Evolutionary conservation across 2,888 invertebrate genomes (phyloP).

Genomic region (Hydrotaea diabolus): DNA sequence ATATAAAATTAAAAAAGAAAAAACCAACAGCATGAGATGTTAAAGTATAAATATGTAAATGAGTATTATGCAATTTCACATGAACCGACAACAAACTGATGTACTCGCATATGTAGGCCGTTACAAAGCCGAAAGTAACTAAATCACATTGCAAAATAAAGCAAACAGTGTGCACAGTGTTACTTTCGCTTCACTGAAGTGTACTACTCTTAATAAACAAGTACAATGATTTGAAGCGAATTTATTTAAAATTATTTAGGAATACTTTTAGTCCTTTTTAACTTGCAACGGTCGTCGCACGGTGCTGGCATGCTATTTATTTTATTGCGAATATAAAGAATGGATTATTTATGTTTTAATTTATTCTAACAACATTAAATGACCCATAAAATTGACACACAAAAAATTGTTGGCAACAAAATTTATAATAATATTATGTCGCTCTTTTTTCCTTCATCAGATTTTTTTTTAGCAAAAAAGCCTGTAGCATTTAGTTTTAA

Average conservation of each 20-base stretch:
- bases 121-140: neutral
- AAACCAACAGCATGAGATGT: neutral
- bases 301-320: neutral
- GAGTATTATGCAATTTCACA: conserved; percentile 3
- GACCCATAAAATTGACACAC: conserved; percentile 30
- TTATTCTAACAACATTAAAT: conserved; percentile 33
- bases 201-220: too few species aligned
- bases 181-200: too few species aligned
- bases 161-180: neutral
- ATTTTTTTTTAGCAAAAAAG: too few species aligned
- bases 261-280: neutral
- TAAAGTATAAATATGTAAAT: neutral
- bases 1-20: neutral
- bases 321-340: conserved; percentile 6
- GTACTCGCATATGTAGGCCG: neutral
- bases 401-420: conserved; percentile 7
- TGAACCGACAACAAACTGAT: neutral
- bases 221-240: neutral
- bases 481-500: neutral
- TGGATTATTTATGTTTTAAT: conserved; percentile 37
- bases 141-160: neutral
- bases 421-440: too few species aligned
- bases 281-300: neutral
- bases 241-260: neutral
- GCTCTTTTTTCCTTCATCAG: too few species aligned